These are phyloP conservation scores for Heterotis niloticus DNA, from an alignment of 2,113 vertebrate species.

Conservation along the genomic window DNA sequence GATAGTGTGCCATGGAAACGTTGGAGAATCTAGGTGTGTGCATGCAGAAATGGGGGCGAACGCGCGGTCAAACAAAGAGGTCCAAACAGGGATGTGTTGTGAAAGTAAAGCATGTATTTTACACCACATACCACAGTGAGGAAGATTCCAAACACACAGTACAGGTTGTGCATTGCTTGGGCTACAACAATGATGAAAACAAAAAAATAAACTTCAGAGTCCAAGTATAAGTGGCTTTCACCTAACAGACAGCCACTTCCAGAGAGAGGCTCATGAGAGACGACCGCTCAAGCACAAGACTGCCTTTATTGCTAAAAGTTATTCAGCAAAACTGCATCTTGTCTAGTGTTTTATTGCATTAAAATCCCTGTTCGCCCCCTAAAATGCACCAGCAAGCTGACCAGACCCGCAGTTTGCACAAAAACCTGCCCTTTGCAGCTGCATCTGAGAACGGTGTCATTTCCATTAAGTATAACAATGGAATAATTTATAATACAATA, in stretches of 20 bases:
- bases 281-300: not conserved
- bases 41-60: too few species aligned
- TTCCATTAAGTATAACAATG: not conserved
- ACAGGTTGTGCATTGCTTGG: too few species aligned
- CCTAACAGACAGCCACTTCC: not conserved
- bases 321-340: slow-evolving; percentile 28
- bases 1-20: not conserved
- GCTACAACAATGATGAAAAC: too few species aligned
- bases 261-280: not conserved
- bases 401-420: not conserved
- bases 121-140: not conserved
- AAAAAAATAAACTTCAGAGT: not conserved
- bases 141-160: not conserved
- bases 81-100: not conserved
- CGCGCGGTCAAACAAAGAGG: too few species aligned
- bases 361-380: not conserved
- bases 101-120: not conserved
- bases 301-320: slow-evolving; percentile 9
- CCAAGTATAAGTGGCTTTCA: not conserved
- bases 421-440: not conserved
- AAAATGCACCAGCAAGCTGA: not conserved
- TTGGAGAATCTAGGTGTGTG: too few species aligned
- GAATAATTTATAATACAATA: not conserved
- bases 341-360: slow-evolving; percentile 14
- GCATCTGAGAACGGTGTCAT: too few species aligned